Percentiles rank a stretch among this genome's conserved stretches.
These are phyloP conservation scores for Bos taurus DNA, from an alignment of 2,113 vertebrate genomes.

Conservation along the genomic window DNA sequence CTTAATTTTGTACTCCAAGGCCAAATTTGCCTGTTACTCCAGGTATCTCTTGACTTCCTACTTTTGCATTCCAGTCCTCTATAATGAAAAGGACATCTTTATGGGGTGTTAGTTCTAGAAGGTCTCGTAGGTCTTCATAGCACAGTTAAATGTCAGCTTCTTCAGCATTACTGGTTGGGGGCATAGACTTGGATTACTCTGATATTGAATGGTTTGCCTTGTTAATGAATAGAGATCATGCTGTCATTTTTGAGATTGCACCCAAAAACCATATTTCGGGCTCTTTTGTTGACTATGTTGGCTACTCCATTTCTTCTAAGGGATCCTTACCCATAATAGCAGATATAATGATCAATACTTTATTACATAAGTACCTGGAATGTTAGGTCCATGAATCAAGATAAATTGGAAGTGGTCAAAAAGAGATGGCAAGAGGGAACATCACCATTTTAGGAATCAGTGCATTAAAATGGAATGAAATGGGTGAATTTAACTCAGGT, in stretches of 20 bases:
- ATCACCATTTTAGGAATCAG: background rate
- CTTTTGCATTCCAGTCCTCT: background rate
- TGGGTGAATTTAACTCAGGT: background rate
- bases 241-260: accelerated
- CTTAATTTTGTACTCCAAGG: background rate
- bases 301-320: background rate
- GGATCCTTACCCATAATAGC: background rate
- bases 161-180: background rate
- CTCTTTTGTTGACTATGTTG: background rate
- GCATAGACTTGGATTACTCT: background rate
- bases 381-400: background rate
- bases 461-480: background rate
- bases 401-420: background rate
- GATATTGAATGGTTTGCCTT: background rate
- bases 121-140: background rate
- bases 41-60: background rate
- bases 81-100: background rate
- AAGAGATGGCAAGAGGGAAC: background rate
- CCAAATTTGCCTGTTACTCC: background rate
- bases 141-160: background rate
- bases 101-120: background rate
- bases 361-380: background rate
- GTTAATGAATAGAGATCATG: background rate
- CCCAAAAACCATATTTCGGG: accelerated
- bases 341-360: background rate